A percentile compares a stretch with the other conserved stretches of the same genome.
phyloP scores from a whole-genome alignment of 2,888 invertebrate species.

The Erebia epiphron region DNA sequence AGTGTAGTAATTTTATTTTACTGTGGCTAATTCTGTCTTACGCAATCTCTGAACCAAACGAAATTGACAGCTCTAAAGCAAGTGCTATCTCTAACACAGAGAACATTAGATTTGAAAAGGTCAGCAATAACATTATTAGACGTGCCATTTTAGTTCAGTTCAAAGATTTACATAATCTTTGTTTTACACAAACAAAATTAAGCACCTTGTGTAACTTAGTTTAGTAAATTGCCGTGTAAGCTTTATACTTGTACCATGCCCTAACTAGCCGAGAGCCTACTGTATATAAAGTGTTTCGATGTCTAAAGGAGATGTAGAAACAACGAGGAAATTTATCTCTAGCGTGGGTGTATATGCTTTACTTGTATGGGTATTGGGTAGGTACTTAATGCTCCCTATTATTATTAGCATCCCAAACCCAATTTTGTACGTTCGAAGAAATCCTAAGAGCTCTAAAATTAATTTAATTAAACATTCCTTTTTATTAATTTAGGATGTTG shows the following conservation, averaged over 20 bases:
- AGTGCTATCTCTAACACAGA: no score
- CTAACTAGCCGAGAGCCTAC: conserved; percentile 67
- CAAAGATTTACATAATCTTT: no score
- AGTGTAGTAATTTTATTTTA: no score
- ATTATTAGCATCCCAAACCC: background rate
- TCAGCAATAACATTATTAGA: no score
- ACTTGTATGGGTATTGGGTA: conserved; percentile 22
- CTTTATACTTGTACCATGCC: conserved; percentile 47
- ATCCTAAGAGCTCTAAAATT: background rate
- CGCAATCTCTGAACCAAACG: no score
- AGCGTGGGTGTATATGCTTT: conserved; percentile 32
- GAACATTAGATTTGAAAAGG: no score
- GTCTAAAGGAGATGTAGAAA: conserved; percentile 77
- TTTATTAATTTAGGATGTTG: background rate
- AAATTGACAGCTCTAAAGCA: no score
- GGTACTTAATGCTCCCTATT: background rate
- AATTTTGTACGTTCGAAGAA: background rate
- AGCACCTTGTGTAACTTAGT: no score
- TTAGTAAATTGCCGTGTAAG: background rate
- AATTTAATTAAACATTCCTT: background rate
- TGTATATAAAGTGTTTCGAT: conserved; percentile 75
- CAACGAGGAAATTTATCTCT: conserved; percentile 74
- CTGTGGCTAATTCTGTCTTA: no score
- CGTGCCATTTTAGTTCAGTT: no score
- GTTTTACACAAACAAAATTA: no score